phyloP scores from a whole-genome alignment of 2,113 vertebrate genomes.

The Pionites leucogaster region DNA sequence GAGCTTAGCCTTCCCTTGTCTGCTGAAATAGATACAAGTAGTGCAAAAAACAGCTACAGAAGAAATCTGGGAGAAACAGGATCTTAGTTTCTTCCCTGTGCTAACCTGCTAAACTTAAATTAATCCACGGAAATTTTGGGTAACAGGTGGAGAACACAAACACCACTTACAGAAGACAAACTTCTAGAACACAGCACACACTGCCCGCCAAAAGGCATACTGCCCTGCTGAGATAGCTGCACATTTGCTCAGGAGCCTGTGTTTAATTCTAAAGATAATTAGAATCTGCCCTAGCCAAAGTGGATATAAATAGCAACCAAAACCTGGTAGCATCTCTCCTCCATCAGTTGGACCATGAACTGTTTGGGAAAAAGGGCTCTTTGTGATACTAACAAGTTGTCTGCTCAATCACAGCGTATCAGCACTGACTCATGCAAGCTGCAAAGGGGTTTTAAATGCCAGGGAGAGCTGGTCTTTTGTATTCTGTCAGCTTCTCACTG shows the following conservation, averaged over 20 bases:
- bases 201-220: neutral
- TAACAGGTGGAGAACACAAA: neutral
- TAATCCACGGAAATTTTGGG: neutral
- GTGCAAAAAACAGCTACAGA: neutral
- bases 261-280: conserved; percentile 29
- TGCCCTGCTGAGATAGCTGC: neutral
- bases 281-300: neutral
- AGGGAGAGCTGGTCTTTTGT: conserved; percentile 38
- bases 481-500: conserved; percentile 29
- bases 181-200: neutral
- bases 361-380: neutral
- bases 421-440: conserved; percentile 19
- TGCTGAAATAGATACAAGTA: neutral
- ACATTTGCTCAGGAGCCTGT: neutral
- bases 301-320: conserved; percentile 25
- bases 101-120: neutral
- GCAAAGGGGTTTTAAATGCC: conserved; percentile 22
- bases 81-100: neutral
- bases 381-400: conserved; percentile 2
- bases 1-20: neutral
- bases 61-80: neutral
- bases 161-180: neutral
- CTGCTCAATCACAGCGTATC: conserved; percentile 1
- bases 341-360: neutral
- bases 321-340: neutral